Evolutionary conservation across 2,113 vertebrate species (phyloP), one percentile per base, ranked within the genome.

Genomic region (Gila orcuttii): DNA sequence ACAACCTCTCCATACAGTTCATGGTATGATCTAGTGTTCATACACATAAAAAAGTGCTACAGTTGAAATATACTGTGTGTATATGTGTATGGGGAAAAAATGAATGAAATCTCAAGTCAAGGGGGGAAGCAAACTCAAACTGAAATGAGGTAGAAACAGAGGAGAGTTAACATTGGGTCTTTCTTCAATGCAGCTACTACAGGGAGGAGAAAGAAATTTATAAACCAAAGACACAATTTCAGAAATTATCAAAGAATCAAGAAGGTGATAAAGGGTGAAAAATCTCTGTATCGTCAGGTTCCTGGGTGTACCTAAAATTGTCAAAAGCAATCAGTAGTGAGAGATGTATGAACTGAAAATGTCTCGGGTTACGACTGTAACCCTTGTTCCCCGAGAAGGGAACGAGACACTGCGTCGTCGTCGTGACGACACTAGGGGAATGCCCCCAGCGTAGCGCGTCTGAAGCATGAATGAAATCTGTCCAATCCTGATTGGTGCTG

Each of bases 151-250:
- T 3, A 73, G 78, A 74, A 73, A 31, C 28, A 68, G 36, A 28
- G 31, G 73, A 55, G 47, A 36, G 45, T 50, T 64, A 23, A 12
- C 4, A 45, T 50, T 52, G 25, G 68, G 80, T 68, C 59, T 59
- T 31, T 42, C 66, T 76, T 64, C 79, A 74, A 39, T 69, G 74
- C 80, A 78, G 76, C 52, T 69, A 45, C 76, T 84, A 84, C 59
- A 76, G 47, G 83, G 81, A 73, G 73, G 42, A 55, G 62, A 50
- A 80, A 74, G 77, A 12, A 8, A 19, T 85, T 77, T 33, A 86
- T n/a, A 79, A 50, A 73, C 55, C 23, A 84, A 60, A 6, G 64
- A 73, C 79, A 7, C 55, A 81, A 78, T 31, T 73, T 73, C 36
- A 62, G 11, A 60, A 39, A 66, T 82, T 5, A 50, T 47, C 13